Conservation (phyloP, 2,113 vertebrate species). For the Plestiodon gilberti region DNA sequence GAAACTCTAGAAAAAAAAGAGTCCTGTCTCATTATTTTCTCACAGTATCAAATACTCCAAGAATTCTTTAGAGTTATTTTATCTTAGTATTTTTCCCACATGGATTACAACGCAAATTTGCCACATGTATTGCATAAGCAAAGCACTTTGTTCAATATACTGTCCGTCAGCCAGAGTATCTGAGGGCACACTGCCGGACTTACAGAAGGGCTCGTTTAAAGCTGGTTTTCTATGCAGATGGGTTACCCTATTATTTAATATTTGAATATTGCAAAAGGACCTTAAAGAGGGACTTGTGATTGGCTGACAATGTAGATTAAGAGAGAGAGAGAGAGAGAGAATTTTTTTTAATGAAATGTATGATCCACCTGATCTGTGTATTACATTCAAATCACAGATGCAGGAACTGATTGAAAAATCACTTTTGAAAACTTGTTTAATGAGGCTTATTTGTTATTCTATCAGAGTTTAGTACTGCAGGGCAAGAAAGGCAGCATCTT, state of each 20-base stretch:
- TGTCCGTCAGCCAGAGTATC: slow-evolving; percentile 12
- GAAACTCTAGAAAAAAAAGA: neutral
- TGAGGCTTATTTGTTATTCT: neutral
- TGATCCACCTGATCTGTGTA: too few species aligned
- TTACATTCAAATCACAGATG: neutral
- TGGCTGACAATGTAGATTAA: too few species aligned
- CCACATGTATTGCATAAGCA: slow-evolving; percentile 35
- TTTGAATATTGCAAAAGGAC: too few species aligned
- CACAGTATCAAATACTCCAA: neutral
- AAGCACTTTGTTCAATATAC: slow-evolving; percentile 25
- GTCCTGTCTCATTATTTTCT: slow-evolving; percentile 28
- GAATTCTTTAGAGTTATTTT: slow-evolving; percentile 8
- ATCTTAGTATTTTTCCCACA: slow-evolving; percentile 21
- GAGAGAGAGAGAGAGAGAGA: too few species aligned
- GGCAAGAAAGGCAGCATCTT: neutral
- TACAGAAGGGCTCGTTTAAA: slow-evolving; percentile 1
- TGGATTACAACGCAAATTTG: slow-evolving; percentile 26
- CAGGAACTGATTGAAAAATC: neutral
- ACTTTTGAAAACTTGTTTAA: neutral
- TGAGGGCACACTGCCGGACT: neutral
- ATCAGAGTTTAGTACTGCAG: too few species aligned
- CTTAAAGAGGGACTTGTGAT: too few species aligned
- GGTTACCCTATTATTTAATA: too few species aligned
- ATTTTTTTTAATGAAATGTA: too few species aligned
- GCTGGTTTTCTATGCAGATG: neutral